Evolutionary conservation across 2,113 vertebrate species (phyloP), one percentile per base, ranked within the genome.

Genomic region (mouse (Mus musculus)): DNA sequence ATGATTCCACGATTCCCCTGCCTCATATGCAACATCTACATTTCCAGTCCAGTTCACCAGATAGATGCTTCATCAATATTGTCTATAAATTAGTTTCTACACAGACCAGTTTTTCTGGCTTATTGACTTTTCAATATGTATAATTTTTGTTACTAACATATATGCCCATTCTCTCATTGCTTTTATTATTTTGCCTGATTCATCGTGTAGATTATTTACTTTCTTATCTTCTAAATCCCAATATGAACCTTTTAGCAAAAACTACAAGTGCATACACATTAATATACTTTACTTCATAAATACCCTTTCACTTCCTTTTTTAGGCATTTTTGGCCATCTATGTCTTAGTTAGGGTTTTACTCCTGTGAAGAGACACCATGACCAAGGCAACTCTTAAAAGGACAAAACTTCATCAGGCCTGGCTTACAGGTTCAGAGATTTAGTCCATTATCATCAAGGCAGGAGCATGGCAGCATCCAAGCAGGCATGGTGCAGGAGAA

Each of bases 121-220:
- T 87, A 69, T 6, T 77, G 71, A 26, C 17, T 69, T 93, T 65
- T 93, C 13, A 84, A 2, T 71, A 24, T 59, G 11, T 49, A 24
- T 89, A 16, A 22, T n/a, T 81, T 81, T 92, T 96, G 78, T 90
- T 85, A 92, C 52, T 81, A 91, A 49, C 65, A 52, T 81, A n/a
- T 76, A 36, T 92, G 36, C 26, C n/a, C 20, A 86, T 81, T 24
- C 0, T 89, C n/a, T 93, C 16, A 73, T 76, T 80, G 77, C 30
- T 65, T 76, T 89, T 86, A 77, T 76, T 36, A 49, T 63, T 95
- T 72, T 59, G 0, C 26, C 36, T 90, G 69, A 17, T 87, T 5
- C 36, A 81, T n/a, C 36, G 67, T 30, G 93, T 26, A 39, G 12
- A 63, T 28, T 56, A 7, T 20, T 76, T 80, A 42, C 33, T 87